These are phyloP conservation scores for Hyles lineata DNA, from an alignment of 2,888 invertebrate genomes.

Conservation along the genomic window DNA sequence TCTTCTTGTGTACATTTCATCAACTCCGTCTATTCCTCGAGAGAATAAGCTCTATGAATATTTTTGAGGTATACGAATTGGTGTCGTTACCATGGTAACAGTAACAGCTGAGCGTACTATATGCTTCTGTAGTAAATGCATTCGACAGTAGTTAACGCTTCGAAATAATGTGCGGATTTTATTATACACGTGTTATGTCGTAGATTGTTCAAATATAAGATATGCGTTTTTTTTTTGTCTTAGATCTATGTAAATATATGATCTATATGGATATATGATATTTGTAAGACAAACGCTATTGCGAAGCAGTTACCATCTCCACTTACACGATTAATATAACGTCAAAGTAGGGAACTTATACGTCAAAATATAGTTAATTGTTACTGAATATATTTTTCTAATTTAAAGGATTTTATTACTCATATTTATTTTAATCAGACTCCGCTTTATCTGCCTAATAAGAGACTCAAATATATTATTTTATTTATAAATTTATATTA, in stretches of 20 bases:
- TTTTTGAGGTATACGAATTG: slow-evolving; percentile 68
- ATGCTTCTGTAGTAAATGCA: slow-evolving; percentile 1
- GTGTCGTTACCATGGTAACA: slow-evolving; percentile 49
- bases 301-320: too few relatives aligned
- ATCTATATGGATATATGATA: too few relatives aligned
- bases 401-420: too few relatives aligned
- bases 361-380: too few relatives aligned
- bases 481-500: too few relatives aligned
- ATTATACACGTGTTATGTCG: neutral
- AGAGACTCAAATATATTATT: too few relatives aligned
- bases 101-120: neutral
- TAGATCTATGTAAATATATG: neutral
- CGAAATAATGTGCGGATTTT: slow-evolving; percentile 8
- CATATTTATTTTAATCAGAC: too few relatives aligned
- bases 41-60: slow-evolving; percentile 73
- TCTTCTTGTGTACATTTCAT: slow-evolving; percentile 66
- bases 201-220: neutral
- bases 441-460: too few relatives aligned
- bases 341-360: too few relatives aligned
- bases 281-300: neutral
- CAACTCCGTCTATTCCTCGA: slow-evolving; percentile 60
- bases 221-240: neutral
- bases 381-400: too few relatives aligned
- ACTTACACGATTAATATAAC: too few relatives aligned
- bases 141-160: neutral